Conservation (phyloP, 2,888 invertebrate species). For the Oegoconia quadripuncta region DNA sequence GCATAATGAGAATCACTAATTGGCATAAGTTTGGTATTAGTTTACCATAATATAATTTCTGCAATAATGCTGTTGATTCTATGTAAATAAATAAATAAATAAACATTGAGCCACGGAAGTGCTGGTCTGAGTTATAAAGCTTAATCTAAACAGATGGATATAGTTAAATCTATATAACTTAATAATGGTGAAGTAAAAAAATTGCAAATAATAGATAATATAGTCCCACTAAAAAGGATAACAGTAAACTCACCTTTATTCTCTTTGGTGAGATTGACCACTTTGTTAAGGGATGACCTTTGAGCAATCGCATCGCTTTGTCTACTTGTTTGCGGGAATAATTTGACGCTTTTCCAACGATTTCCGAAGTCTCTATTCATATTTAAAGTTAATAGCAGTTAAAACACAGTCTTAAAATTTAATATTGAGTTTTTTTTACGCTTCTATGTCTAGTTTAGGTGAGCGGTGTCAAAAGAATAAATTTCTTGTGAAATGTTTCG, state of each 20-base stretch:
- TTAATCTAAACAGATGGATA: too few species aligned
- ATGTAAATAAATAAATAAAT: too few species aligned
- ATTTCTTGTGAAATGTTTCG: slow-evolving; percentile 18
- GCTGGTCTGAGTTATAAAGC: too few species aligned
- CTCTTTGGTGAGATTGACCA: slow-evolving; percentile 43
- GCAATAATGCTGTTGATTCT: too few species aligned
- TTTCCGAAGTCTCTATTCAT: slow-evolving; percentile 50
- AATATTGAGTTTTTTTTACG: slow-evolving; percentile 10
- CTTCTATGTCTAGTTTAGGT: slow-evolving; percentile 15
- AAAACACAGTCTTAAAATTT: too few species aligned
- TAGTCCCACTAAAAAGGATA: background rate
- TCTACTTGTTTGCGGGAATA: slow-evolving; percentile 37
- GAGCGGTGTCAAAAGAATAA: slow-evolving; percentile 20
- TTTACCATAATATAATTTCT: too few species aligned
- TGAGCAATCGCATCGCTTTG: slow-evolving; percentile 31
- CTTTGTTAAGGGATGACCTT: slow-evolving; percentile 35
- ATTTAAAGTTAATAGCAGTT: background rate
- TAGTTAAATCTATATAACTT: too few species aligned
- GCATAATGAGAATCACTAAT: too few species aligned
- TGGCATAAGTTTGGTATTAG: too few species aligned
- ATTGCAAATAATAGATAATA: too few species aligned
- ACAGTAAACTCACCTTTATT: slow-evolving; percentile 46
- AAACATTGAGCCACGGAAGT: too few species aligned
- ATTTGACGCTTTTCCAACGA: slow-evolving; percentile 62
- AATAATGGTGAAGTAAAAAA: too few species aligned